These are phyloP conservation scores for Luscinia megarhynchos DNA, from an alignment of 2,797 vertebrate genomes.

Conservation along the genomic window DNA sequence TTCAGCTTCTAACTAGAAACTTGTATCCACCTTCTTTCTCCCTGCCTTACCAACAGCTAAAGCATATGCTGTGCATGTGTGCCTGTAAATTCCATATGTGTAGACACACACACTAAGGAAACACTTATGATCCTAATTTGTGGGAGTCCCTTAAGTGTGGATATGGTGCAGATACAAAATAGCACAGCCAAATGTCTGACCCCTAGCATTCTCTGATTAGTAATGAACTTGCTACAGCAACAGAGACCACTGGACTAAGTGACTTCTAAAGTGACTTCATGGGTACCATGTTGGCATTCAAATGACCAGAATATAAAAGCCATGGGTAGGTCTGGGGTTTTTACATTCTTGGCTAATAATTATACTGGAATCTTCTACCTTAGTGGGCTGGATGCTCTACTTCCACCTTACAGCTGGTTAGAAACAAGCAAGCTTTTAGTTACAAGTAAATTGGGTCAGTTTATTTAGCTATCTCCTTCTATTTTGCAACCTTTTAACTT, in stretches of 20 bases:
- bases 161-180: background rate
- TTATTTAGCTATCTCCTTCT: background rate
- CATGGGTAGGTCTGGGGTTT: fast-evolving
- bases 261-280: background rate
- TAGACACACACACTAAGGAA: background rate
- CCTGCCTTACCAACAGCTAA: background rate
- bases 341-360: background rate
- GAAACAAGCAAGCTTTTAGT: background rate
- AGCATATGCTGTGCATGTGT: background rate
- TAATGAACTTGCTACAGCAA: background rate
- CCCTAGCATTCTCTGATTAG: background rate
- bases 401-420: background rate
- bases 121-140: background rate
- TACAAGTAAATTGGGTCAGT: background rate
- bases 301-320: background rate
- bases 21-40: background rate
- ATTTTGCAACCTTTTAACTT: background rate
- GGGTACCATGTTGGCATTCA: background rate
- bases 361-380: background rate
- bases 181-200: background rate
- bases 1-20: background rate
- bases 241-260: background rate
- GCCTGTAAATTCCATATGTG: background rate
- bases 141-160: background rate
- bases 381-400: background rate